Evolutionary conservation across 2,113 vertebrate species (phyloP), one percentile per base, ranked within the genome.

Genomic region (human): DNA sequence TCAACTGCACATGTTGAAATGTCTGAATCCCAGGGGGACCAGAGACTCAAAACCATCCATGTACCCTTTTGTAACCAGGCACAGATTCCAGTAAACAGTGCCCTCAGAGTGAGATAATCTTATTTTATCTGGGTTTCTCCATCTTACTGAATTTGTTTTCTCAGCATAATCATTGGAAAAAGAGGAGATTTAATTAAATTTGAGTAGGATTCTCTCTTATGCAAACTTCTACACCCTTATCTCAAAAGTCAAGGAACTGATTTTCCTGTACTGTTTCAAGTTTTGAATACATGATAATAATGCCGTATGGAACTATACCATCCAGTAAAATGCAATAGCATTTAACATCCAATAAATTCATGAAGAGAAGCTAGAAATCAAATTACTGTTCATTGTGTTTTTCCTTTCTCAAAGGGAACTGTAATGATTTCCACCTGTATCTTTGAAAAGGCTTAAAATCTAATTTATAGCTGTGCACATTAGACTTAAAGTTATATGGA

Each of bases 401-500:
- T 80, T 80, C 45, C 59, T 90, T 81, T 84, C 76, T 88, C 89
- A 94, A 40, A 90, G 78, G 32, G 89, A 91, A n/a, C 16, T 30
- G 82, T 79, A 81, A 88, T 89, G 10, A 89, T 94, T 95, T 93
- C 16, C 23, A 87, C 64, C 93, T 93, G 50, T 2, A 48, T 89
- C 57, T 92, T 80, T 70, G 14, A 87, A 97, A 94, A 84, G 78
- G 18, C 45, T 88, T 90, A 87, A 76, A 93, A 30, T 6, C 9
- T 89, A 90, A 94, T 90, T 96, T 96, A 66, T 35, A 73, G 30
- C 57, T 50, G 20, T 72, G 52, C 18, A 96, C 93, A 89, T 91
- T 78, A 78, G 55, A 97, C 97, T 90, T 93, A 94, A 92, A 86
- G 32, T 91, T 82, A 57, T 48, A 55, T 81, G n/a, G 50, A 38